Evolutionary conservation across 2,113 vertebrate species (phyloP).

Genomic region (Microcebus murinus): DNA sequence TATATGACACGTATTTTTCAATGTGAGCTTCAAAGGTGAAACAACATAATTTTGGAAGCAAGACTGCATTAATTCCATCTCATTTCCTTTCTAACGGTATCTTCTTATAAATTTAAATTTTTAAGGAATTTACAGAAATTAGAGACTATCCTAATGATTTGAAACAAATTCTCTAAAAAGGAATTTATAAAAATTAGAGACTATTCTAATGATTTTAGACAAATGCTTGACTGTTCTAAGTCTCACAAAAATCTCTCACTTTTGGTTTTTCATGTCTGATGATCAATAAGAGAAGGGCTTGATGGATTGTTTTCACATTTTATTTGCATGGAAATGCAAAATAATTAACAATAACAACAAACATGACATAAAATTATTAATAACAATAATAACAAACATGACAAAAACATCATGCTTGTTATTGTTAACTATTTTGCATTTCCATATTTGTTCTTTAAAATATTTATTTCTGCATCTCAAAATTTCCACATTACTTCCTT

Average conservation of each 20-base stretch:
- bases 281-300: not conserved
- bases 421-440: not conserved
- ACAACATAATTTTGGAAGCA: not conserved
- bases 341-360: too few species aligned
- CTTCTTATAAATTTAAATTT: not conserved
- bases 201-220: too few species aligned
- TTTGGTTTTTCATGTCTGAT: not conserved
- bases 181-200: too few species aligned
- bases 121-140: not conserved
- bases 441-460: not conserved
- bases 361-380: too few species aligned
- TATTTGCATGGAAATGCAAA: too few species aligned
- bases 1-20: not conserved
- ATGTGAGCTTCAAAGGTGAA: not conserved
- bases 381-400: too few species aligned
- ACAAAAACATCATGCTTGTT: not conserved
- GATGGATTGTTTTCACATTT: too few species aligned
- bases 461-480: not conserved
- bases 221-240: not conserved
- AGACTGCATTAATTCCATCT: not conserved
- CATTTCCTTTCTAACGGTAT: not conserved
- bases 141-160: not conserved
- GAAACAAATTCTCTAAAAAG: not conserved
- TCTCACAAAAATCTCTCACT: not conserved
- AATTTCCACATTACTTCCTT: not conserved